phyloP scores from a whole-genome alignment of 1,140 invertebrate genomes.

The Mya arenaria region DNA sequence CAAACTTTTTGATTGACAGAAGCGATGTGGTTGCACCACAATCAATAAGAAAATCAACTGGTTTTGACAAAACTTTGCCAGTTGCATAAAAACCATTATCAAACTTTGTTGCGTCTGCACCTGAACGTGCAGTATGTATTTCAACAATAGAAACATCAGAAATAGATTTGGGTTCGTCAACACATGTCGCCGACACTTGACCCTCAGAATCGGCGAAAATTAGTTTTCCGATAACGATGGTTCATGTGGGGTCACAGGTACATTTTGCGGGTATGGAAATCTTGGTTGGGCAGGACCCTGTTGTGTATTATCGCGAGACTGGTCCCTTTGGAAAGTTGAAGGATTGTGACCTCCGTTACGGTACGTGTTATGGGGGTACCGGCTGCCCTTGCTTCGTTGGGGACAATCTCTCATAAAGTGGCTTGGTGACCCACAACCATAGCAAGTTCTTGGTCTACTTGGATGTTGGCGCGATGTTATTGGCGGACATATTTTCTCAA shows the following conservation, averaged over 20 bases:
- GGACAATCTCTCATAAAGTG: not conserved
- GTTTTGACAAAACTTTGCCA: not conserved
- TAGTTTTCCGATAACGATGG: not conserved
- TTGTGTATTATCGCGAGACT: not conserved
- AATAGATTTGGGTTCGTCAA: not conserved
- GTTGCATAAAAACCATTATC: conserved; percentile 4
- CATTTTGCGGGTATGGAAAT: not conserved
- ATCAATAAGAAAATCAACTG: not conserved
- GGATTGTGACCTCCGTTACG: too few relatives aligned
- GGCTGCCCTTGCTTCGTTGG: too few relatives aligned
- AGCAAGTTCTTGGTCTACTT: not conserved
- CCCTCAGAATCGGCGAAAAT: not conserved
- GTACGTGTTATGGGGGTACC: too few relatives aligned
- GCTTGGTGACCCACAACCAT: not conserved
- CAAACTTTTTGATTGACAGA: not conserved
- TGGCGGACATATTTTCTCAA: not conserved
- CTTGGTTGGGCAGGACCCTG: too few relatives aligned
- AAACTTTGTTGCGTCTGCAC: not conserved
- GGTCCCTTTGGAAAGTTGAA: not conserved
- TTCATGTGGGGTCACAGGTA: not conserved
- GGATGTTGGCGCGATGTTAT: not conserved
- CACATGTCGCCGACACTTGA: not conserved
- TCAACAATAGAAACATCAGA: not conserved
- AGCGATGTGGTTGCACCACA: not conserved
- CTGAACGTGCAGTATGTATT: conserved; percentile 4